These are phyloP conservation scores for Lycia hirtaria DNA, from an alignment of 2,888 invertebrate species.

Conservation along the genomic window DNA sequence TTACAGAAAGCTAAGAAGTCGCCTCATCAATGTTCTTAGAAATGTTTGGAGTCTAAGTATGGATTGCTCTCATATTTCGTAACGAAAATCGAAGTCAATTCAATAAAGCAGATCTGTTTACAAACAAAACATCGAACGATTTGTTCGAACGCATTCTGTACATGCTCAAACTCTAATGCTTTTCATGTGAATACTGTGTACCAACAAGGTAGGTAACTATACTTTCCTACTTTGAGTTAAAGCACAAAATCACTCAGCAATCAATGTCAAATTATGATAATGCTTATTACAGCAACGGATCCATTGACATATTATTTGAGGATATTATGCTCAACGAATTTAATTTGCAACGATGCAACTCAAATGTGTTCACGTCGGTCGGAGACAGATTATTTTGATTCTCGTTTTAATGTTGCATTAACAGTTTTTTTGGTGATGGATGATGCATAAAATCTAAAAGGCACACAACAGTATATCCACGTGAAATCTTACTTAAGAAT, in stretches of 20 bases:
- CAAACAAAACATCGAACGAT: conserved; percentile 25
- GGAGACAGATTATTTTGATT: too few relatives aligned
- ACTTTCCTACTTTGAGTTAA: background rate
- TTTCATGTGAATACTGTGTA: background rate
- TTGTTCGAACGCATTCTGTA: conserved; percentile 16
- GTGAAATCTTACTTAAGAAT: too few relatives aligned
- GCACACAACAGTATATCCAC: too few relatives aligned
- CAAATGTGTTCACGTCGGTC: too few relatives aligned
- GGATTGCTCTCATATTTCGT: conserved; percentile 5
- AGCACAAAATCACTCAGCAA: conserved; percentile 3
- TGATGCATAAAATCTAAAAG: too few relatives aligned
- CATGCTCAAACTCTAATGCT: background rate
- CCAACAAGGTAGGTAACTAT: background rate
- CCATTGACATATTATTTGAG: too few relatives aligned
- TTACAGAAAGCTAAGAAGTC: too few relatives aligned
- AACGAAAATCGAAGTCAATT: conserved; percentile 3
- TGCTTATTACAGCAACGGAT: conserved; percentile 5
- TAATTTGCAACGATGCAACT: too few relatives aligned
- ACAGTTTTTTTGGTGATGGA: too few relatives aligned
- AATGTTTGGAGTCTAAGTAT: background rate
- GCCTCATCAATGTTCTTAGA: too few relatives aligned
- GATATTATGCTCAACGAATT: too few relatives aligned
- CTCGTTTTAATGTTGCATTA: too few relatives aligned
- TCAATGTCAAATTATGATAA: conserved; percentile 12
- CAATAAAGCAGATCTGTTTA: conserved; percentile 21